Conservation (phyloP, 2,888 invertebrate species). For the Cryptus viduatorius region DNA sequence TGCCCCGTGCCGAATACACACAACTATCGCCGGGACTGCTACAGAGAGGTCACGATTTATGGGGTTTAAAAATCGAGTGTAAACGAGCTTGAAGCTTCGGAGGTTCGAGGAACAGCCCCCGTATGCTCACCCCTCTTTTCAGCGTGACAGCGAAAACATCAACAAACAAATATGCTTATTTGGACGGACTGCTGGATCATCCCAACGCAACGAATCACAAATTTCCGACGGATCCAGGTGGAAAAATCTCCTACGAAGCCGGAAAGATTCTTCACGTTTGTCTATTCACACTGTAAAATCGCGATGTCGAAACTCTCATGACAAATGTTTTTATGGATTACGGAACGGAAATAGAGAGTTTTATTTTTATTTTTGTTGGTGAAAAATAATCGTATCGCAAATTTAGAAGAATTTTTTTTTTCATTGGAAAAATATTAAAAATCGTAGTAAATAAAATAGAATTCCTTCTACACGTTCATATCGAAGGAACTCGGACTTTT, state of each 20-base stretch:
- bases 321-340: background rate
- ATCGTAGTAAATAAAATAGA: no score
- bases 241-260: slow-evolving; percentile 43
- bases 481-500: no score
- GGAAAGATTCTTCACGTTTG: slow-evolving; percentile 11
- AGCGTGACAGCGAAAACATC: slow-evolving; percentile 65
- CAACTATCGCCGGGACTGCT: background rate
- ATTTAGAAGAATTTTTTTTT: no score
- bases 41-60: slow-evolving; percentile 66
- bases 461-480: no score
- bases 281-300: slow-evolving; percentile 1
- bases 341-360: background rate
- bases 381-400: no score
- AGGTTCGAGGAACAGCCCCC: slow-evolving; percentile 30
- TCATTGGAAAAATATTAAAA: no score
- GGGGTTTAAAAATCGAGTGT: slow-evolving; percentile 69
- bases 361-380: no score
- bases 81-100: slow-evolving; percentile 64
- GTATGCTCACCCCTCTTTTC: slow-evolving; percentile 41
- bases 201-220: slow-evolving; percentile 52
- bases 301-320: slow-evolving; percentile 14
- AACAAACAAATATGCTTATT: slow-evolving; percentile 67
- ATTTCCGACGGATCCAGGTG: slow-evolving; percentile 61
- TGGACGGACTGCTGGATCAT: slow-evolving; percentile 37
- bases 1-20: slow-evolving; percentile 41